These are phyloP conservation scores for Acanthosepion pharaonis DNA, from an alignment of 2,888 invertebrate genomes.

Conservation along the genomic window DNA sequence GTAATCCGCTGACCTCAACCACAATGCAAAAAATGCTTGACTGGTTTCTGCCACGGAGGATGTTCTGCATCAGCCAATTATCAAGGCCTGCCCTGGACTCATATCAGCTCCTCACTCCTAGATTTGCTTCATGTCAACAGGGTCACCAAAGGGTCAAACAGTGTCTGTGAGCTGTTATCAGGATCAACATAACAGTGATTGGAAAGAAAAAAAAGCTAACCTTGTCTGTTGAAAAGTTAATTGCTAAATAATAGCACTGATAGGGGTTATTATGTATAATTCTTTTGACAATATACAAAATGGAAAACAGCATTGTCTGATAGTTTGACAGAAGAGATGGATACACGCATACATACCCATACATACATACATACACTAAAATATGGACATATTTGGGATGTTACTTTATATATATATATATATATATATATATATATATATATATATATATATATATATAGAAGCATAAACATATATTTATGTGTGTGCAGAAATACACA, in stretches of 20 bases:
- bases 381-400: too few relatives aligned
- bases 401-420: not conserved
- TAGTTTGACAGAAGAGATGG: not conserved
- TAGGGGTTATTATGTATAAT: not conserved
- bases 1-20: not conserved
- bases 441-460: not conserved
- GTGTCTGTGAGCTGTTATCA: slow-evolving; percentile 4
- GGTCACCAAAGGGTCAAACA: not conserved
- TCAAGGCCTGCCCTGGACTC: not conserved
- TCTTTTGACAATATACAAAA: slow-evolving; percentile 11
- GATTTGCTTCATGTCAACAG: not conserved
- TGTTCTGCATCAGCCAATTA: not conserved
- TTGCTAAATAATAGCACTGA: slow-evolving; percentile 33
- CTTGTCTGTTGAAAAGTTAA: slow-evolving; percentile 9
- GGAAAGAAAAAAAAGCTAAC: not conserved
- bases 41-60: slow-evolving; percentile 33
- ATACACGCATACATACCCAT: not conserved
- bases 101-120: not conserved
- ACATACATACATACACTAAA: not conserved
- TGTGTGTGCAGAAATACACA: not conserved
- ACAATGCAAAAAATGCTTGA: not conserved
- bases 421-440: too few relatives aligned
- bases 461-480: not conserved
- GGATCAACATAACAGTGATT: slow-evolving; percentile 9
- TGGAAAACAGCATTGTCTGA: not conserved